phyloP scores from a whole-genome alignment of 1,140 invertebrate species.

The Zeugodacus cucurbitae region DNA sequence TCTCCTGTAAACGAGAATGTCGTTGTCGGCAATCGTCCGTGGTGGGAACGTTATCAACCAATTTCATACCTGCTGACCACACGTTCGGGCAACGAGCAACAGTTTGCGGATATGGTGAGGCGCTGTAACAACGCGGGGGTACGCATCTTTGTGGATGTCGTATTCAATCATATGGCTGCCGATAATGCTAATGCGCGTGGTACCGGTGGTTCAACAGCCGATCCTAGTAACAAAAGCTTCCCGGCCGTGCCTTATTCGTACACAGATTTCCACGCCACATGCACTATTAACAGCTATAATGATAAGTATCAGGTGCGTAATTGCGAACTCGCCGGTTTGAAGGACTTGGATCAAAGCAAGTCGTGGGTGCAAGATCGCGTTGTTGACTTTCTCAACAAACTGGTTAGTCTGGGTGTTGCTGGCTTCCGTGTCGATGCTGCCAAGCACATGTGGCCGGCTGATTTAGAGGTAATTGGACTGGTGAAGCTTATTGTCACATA shows the following conservation, averaged over 20 bases:
- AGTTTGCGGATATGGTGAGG: constrained; percentile 79
- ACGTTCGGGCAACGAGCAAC: constrained; percentile 78
- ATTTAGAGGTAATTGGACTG: constrained; percentile 65
- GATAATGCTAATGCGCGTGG: constrained; percentile 65
- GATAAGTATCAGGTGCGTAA: constrained; percentile 74
- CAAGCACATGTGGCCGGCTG: constrained; percentile 82
- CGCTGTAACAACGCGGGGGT: constrained; percentile 79
- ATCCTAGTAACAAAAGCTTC: constrained; percentile 67
- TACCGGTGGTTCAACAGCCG: constrained; percentile 70
- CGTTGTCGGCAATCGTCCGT: constrained; percentile 69
- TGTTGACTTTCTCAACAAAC: constrained; percentile 74
- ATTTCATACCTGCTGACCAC: constrained; percentile 84
- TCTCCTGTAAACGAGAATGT: constrained; percentile 61
- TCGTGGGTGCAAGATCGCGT: constrained; percentile 76
- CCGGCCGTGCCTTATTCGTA: constrained; percentile 72
- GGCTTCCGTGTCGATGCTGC: constrained; percentile 79
- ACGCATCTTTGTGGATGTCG: constrained; percentile 84
- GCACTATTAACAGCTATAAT: constrained; percentile 71
- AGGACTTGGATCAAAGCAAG: constrained; percentile 75
- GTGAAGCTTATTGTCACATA: background rate
- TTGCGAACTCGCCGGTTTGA: constrained; percentile 77
- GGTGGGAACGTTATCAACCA: constrained; percentile 91
- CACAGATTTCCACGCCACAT: constrained; percentile 70
- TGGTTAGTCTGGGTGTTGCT: constrained; percentile 81
- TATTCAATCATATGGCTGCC: constrained; percentile 83